Percentiles rank a stretch among this genome's conserved stretches.
Evolutionary conservation across 2,797 vertebrate genomes (phyloP).

Genomic region (Protonibea diacanthus): DNA sequence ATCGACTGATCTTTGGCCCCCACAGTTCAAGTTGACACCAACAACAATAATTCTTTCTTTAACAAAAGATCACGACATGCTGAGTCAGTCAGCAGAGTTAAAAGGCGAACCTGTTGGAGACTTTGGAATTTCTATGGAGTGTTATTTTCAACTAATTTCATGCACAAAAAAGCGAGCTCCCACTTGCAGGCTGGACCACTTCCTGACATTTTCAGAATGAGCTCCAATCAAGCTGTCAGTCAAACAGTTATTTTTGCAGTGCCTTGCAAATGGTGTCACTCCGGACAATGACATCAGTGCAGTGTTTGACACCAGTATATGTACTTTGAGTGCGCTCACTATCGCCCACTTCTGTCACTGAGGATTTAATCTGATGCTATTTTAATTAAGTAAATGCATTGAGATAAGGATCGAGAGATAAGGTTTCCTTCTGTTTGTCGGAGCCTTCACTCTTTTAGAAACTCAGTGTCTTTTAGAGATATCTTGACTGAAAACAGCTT

Average conservation of each 20-base stretch:
- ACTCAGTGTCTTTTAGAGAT: neutral
- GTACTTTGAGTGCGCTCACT: neutral
- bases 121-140: constrained; percentile 19
- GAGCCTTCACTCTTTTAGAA: neutral
- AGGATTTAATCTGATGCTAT: neutral
- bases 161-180: constrained; percentile 21
- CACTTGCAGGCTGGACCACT: constrained; percentile 6
- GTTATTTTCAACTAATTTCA: constrained; percentile 38
- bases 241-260: neutral
- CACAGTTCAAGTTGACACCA: constrained; percentile 42
- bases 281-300: neutral
- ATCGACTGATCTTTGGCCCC: constrained; percentile 57
- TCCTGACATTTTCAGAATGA: constrained; percentile 10
- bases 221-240: constrained; percentile 14
- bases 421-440: neutral
- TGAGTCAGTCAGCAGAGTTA: constrained; percentile 46
- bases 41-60: constrained; percentile 56
- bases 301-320: neutral
- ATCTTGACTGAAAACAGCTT: neutral
- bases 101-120: constrained; percentile 61
- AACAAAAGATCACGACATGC: constrained; percentile 41
- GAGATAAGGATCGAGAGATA: neutral
- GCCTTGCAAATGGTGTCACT: neutral
- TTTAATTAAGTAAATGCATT: neutral
- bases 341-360: neutral